These are phyloP conservation scores for Tholera decimalis DNA, from an alignment of 2,888 invertebrate genomes.

Conservation along the genomic window DNA sequence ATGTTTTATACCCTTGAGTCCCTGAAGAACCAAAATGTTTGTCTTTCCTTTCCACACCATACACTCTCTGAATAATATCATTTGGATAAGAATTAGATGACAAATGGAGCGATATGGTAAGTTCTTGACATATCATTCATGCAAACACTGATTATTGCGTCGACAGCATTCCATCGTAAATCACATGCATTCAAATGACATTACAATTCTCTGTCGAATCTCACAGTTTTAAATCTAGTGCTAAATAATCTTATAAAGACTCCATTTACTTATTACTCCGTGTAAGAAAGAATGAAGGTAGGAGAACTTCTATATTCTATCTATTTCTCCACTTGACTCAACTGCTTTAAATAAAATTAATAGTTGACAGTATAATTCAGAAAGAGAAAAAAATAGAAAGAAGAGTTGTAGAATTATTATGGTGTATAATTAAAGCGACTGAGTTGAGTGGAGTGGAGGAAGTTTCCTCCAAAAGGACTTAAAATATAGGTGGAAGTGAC, in stretches of 20 bases:
- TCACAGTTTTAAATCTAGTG: background rate
- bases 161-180: slow-evolving; percentile 1
- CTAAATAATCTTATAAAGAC: slow-evolving; percentile 5
- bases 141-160: slow-evolving; percentile 31
- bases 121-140: slow-evolving; percentile 21
- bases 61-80: slow-evolving; percentile 37
- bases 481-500: slow-evolving; percentile 23
- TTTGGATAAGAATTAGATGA: slow-evolving; percentile 12
- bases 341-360: background rate
- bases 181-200: slow-evolving; percentile 3
- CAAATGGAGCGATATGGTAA: slow-evolving; percentile 39
- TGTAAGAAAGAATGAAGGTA: slow-evolving; percentile 26
- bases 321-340: background rate
- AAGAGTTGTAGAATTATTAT: background rate
- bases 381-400: background rate
- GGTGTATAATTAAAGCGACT: background rate
- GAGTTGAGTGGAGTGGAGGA: background rate
- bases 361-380: background rate
- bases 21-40: slow-evolving; percentile 15
- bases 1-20: slow-evolving; percentile 34
- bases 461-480: background rate
- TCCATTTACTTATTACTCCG: slow-evolving; percentile 44
- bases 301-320: background rate
- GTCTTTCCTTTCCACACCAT: slow-evolving; percentile 10
- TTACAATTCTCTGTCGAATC: background rate